Conservation (phyloP, 1,140 invertebrate genomes). For the Gerris buenoi region DNA sequence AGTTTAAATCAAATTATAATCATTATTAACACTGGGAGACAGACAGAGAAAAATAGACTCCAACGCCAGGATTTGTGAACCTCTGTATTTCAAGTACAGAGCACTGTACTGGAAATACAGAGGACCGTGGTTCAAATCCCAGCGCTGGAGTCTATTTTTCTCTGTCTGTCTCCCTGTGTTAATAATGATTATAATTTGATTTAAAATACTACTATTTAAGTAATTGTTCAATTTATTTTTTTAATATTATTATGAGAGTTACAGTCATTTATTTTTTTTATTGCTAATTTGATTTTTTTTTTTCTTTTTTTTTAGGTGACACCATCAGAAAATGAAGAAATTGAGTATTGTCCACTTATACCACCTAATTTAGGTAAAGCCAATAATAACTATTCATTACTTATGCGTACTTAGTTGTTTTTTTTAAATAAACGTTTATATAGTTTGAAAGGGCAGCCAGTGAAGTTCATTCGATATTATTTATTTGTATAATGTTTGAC, state of each 20-base stretch:
- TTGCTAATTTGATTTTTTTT: no score
- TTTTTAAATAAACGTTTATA: neutral
- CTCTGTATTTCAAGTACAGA: no score
- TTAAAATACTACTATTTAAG: neutral
- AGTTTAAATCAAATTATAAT: no score
- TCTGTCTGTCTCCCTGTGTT: neutral
- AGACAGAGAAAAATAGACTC: no score
- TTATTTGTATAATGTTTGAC: neutral
- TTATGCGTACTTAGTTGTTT: neutral
- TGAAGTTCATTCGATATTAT: neutral
- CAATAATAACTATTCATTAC: neutral
- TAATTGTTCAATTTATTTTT: neutral
- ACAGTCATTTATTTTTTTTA: no score
- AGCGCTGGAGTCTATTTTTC: no score
- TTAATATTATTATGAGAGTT: no score
- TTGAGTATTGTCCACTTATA: conserved; percentile 17
- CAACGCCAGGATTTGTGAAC: no score
- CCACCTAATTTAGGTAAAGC: conserved; percentile 20
- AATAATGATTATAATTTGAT: neutral
- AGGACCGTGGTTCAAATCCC: no score
- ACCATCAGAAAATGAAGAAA: conserved; percentile 8
- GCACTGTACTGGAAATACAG: no score
- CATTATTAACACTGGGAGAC: no score
- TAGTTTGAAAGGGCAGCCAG: neutral
- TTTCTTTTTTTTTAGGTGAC: conserved; percentile 14